phyloP scores from a whole-genome alignment of 2,797 vertebrate genomes.

The Vespertilio murinus region DNA sequence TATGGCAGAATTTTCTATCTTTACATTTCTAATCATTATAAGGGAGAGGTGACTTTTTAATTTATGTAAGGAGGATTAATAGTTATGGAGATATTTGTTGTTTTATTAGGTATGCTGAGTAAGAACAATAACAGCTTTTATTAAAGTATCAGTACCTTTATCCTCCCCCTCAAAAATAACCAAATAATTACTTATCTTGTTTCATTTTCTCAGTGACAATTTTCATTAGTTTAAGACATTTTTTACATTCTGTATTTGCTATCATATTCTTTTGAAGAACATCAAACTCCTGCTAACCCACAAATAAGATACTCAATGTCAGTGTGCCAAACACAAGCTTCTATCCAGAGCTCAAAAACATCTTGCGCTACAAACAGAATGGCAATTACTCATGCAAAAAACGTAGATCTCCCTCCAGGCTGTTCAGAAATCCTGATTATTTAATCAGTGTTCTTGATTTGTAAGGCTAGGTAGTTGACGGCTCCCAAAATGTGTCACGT shows the following conservation, averaged over 20 bases:
- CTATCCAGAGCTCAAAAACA: slow-evolving; percentile 79
- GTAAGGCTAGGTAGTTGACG: slow-evolving; percentile 85
- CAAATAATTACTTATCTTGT: slow-evolving; percentile 73
- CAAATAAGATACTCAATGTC: slow-evolving; percentile 67
- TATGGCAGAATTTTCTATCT: slow-evolving; percentile 63
- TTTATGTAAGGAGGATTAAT: slow-evolving; percentile 73
- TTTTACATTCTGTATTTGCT: slow-evolving; percentile 52
- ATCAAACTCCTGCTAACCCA: slow-evolving; percentile 44
- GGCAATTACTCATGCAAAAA: slow-evolving; percentile 85
- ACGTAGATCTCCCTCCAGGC: slow-evolving; percentile 81
- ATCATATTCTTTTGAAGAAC: slow-evolving; percentile 28
- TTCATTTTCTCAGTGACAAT: slow-evolving; percentile 74
- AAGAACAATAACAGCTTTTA: slow-evolving; percentile 56
- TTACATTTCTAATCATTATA: slow-evolving; percentile 69
- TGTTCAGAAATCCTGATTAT: slow-evolving; percentile 89
- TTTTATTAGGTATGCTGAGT: slow-evolving; percentile 62
- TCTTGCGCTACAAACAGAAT: slow-evolving; percentile 78
- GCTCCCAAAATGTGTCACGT: slow-evolving; percentile 86
- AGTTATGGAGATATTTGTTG: slow-evolving; percentile 73
- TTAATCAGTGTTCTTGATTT: slow-evolving; percentile 89
- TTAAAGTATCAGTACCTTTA: slow-evolving; percentile 75
- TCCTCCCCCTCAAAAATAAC: slow-evolving; percentile 75
- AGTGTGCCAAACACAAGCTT: slow-evolving; percentile 79
- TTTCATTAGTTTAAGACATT: slow-evolving; percentile 61
- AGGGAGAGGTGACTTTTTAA: slow-evolving; percentile 62